Conservation (phyloP, 2,888 invertebrate genomes). For the Zelleria hepariella region DNA sequence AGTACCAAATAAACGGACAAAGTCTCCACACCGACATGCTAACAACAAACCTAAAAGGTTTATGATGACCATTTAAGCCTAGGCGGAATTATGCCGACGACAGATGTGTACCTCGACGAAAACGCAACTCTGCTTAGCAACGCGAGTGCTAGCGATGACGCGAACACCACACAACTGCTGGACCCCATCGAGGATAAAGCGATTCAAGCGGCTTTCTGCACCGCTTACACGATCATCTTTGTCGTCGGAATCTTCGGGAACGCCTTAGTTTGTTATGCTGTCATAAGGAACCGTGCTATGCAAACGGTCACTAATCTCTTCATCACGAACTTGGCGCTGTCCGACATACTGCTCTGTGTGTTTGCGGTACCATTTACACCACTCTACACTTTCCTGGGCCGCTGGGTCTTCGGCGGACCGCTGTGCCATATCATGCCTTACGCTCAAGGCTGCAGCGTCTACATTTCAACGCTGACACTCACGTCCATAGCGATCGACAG, state of each 20-base stretch:
- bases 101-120: constrained; percentile 33
- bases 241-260: constrained; percentile 86
- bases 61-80: constrained; percentile 53
- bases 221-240: constrained; percentile 84
- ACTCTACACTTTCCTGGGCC: constrained; percentile 84
- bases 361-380: constrained; percentile 93
- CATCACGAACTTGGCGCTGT: constrained; percentile 90
- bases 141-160: constrained; percentile 24
- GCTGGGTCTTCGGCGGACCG: constrained; percentile 88
- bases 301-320: constrained; percentile 94
- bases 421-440: constrained; percentile 90
- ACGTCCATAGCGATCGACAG: constrained; percentile 95
- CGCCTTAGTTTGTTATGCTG: constrained; percentile 88
- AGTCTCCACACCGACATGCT: constrained; percentile 32
- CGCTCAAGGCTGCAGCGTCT: constrained; percentile 89
- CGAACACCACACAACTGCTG: constrained; percentile 28
- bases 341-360: constrained; percentile 87
- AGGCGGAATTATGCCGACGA: constrained; percentile 49
- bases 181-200: constrained; percentile 76
- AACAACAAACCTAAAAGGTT: constrained; percentile 39
- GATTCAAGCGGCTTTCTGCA: constrained; percentile 81
- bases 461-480: constrained; percentile 90
- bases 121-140: constrained; percentile 14
- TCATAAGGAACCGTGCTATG: constrained; percentile 88
- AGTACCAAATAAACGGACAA: constrained; percentile 17